A percentile compares a stretch with the other conserved stretches of the same genome.
Evolutionary conservation across 2,113 vertebrate species (phyloP).

Genomic region (Paratilapia polleni): DNA sequence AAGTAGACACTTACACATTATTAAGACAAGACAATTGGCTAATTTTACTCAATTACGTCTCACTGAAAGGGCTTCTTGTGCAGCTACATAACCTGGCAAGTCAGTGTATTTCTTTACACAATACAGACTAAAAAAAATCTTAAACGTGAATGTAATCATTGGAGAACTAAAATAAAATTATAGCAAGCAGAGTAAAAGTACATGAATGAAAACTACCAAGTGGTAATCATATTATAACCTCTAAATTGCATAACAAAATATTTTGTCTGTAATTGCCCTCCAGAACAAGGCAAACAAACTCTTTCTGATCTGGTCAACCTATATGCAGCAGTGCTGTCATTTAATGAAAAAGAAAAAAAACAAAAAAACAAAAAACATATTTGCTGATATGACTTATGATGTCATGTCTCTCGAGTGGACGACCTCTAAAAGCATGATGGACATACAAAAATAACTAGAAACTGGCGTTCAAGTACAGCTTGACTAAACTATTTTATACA

Average conservation of each 20-base stretch:
- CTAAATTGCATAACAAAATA: too few species aligned
- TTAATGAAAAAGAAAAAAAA: not conserved
- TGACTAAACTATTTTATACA: conserved; percentile 3
- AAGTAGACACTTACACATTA: conserved; percentile 33
- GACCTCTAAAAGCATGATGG: not conserved
- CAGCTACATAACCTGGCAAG: not conserved
- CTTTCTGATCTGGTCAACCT: not conserved
- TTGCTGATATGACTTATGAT: conserved; percentile 12
- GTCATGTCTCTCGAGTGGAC: not conserved
- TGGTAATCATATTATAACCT: too few species aligned
- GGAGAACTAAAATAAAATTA: not conserved
- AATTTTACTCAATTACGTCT: not conserved
- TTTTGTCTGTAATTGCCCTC: too few species aligned
- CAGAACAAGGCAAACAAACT: not conserved
- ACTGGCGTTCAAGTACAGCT: not conserved
- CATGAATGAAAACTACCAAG: not conserved
- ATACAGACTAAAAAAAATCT: not conserved
- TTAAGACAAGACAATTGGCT: conserved; percentile 48
- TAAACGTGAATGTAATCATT: not conserved
- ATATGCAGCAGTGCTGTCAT: not conserved
- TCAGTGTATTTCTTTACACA: not conserved
- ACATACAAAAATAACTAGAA: not conserved
- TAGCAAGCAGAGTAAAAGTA: not conserved
- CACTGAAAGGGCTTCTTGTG: not conserved
- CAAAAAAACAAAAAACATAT: not conserved